phyloP scores from a whole-genome alignment of 2,888 invertebrate genomes.

The Sminthurinus aureus region DNA sequence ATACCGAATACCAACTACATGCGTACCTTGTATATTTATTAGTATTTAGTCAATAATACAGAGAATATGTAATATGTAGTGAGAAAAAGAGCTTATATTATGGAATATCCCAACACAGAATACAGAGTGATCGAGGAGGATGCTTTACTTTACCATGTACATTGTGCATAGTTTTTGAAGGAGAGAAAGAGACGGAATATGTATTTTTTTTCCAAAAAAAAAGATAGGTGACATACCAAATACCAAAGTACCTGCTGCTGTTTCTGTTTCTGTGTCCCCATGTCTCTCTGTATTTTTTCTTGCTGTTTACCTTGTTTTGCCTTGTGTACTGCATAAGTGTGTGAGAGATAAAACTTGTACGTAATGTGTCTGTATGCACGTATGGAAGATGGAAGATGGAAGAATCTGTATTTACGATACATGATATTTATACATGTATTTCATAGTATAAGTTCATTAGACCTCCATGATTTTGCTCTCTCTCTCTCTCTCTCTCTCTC shows the following conservation, averaged over 20 bases:
- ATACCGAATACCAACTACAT: no score
- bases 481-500: not conserved
- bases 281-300: not conserved
- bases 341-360: no score
- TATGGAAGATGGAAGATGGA: not conserved
- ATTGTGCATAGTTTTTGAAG: not conserved
- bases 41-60: no score
- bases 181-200: constrained; percentile 9
- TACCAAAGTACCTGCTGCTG: constrained; percentile 23
- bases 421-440: not conserved
- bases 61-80: no score
- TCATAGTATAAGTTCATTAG: constrained; percentile 2
- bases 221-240: constrained; percentile 24
- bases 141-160: no score
- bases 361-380: not conserved
- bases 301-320: no score
- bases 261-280: not conserved
- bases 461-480: not conserved
- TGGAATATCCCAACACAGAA: not conserved
- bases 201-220: constrained; percentile 13
- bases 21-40: no score
- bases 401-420: no score
- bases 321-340: no score
- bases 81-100: not conserved
- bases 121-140: not conserved